Conservation (phyloP, 2,113 vertebrate species). For the Dromiciops gliroides region DNA sequence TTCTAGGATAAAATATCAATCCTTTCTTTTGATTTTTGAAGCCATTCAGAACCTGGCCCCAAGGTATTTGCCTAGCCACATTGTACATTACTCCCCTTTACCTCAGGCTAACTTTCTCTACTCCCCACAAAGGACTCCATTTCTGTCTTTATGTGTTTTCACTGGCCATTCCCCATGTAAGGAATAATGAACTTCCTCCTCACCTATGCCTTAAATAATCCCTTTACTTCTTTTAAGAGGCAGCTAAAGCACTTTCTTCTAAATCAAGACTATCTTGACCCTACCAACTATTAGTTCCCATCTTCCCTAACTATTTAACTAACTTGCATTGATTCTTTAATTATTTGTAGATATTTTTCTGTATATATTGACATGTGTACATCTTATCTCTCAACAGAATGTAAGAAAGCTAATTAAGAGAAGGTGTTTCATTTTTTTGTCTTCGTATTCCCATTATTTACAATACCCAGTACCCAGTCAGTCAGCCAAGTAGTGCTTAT, state of each 20-base stretch:
- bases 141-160: not conserved
- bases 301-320: not conserved
- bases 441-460: not conserved
- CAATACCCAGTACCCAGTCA: not conserved
- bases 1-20: not conserved
- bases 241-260: not conserved
- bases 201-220: not conserved
- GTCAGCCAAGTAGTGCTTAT: not conserved
- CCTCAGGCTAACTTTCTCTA: not conserved
- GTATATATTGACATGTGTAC: not conserved
- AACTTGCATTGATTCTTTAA: not conserved
- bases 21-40: not conserved
- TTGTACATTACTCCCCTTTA: not conserved
- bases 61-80: not conserved
- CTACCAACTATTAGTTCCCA: not conserved
- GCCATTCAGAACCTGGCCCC: not conserved
- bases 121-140: not conserved
- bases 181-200: not conserved
- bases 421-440: not conserved
- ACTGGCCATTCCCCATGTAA: not conserved
- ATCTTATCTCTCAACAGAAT: not conserved
- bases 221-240: not conserved
- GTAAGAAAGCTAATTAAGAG: not conserved
- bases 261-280: not conserved
- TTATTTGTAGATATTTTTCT: not conserved